Evolutionary conservation across 2,888 invertebrate species (phyloP).

Genomic region (Drosophila parthenogenetica): DNA sequence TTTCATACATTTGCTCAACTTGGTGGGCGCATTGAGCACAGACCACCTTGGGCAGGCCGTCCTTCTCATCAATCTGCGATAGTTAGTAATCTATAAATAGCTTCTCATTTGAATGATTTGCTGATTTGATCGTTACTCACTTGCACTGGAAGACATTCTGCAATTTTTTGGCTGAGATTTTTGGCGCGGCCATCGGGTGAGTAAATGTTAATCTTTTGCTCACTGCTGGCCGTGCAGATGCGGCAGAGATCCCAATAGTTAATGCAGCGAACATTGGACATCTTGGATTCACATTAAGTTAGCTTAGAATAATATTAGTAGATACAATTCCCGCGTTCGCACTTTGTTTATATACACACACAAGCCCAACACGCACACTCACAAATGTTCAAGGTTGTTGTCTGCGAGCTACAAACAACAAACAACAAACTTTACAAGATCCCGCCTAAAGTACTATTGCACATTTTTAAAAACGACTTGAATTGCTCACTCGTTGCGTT

Average conservation of each 20-base stretch:
- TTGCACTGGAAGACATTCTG: conserved; percentile 88
- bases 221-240: conserved; percentile 88
- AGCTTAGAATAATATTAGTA: conserved; percentile 9
- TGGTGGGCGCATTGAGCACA: conserved; percentile 88
- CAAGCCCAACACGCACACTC: conserved; percentile 20
- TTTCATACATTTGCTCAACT: conserved; percentile 88
- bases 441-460: conserved; percentile 19
- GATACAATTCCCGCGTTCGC: conserved; percentile 43
- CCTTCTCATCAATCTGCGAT: conserved; percentile 88
- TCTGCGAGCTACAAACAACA: conserved; percentile 29
- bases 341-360: conserved; percentile 61
- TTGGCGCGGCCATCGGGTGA: conserved; percentile 88
- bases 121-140: conserved; percentile 85
- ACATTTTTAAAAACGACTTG: conserved; percentile 17
- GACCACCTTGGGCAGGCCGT: conserved; percentile 89
- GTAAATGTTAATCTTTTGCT: conserved; percentile 89
- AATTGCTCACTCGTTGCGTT: not conserved
- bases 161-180: conserved; percentile 88
- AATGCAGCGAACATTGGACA: conserved; percentile 89
- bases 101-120: not conserved
- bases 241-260: conserved; percentile 90
- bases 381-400: conserved; percentile 57
- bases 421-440: conserved; percentile 22
- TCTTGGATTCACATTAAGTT: conserved; percentile 66
- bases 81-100: not conserved